Percentiles rank a stretch among this genome's conserved stretches.
Conservation (phyloP, 2,113 vertebrate genomes). For the Symphodus melops region DNA sequence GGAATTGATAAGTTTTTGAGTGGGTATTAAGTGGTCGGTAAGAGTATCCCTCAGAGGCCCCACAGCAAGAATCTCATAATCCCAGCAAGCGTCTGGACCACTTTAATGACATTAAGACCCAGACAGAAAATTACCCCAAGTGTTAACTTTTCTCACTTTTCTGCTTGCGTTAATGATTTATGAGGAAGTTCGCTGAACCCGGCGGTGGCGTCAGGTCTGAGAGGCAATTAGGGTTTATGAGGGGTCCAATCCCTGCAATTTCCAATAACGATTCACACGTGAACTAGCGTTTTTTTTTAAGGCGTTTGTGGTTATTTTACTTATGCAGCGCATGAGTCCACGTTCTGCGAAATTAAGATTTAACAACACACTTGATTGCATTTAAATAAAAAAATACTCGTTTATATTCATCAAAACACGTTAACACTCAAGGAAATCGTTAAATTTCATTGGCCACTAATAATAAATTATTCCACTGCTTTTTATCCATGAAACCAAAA, state of each 20-base stretch:
- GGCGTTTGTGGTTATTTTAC: constrained; percentile 18
- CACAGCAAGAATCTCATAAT: constrained; percentile 72
- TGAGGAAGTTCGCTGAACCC: constrained; percentile 64
- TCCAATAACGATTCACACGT: constrained; percentile 72
- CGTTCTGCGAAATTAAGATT: constrained; percentile 24
- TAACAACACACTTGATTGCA: neutral
- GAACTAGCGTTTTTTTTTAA: constrained; percentile 73
- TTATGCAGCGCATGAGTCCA: constrained; percentile 14
- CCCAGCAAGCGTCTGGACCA: constrained; percentile 74
- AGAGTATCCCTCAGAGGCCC: constrained; percentile 57
- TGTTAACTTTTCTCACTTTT: constrained; percentile 81
- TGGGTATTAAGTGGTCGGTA: constrained; percentile 68
- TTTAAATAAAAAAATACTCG: neutral
- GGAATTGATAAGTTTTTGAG: constrained; percentile 67
- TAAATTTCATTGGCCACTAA: neutral
- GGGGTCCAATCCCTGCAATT: constrained; percentile 68
- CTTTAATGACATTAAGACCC: constrained; percentile 75
- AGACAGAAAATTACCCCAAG: constrained; percentile 77
- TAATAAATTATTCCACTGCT: neutral
- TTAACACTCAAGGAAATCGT: neutral
- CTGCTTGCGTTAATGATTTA: constrained; percentile 78
- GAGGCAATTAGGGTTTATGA: constrained; percentile 79
- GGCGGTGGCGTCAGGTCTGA: constrained; percentile 78
- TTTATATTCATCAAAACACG: neutral
- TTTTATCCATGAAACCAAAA: neutral